Evolutionary conservation across 2,113 vertebrate species (phyloP).

Genomic region (Triplophysa dalaica): DNA sequence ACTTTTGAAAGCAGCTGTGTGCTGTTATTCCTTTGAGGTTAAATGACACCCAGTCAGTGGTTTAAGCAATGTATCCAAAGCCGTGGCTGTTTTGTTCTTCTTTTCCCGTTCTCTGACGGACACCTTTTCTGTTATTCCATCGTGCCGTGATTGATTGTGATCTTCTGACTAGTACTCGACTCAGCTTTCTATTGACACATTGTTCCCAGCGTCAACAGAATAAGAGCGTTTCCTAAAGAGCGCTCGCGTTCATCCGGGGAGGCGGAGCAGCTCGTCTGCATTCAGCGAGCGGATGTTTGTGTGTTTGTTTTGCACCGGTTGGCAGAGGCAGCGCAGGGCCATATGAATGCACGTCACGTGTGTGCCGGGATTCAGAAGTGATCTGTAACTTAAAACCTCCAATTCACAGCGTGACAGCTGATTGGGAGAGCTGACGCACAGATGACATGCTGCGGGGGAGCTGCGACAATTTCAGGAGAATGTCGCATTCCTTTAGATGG

Average conservation of each 20-base stretch:
- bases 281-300: constrained; percentile 56
- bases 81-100: constrained; percentile 17
- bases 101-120: constrained; percentile 4
- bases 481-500: constrained; percentile 1
- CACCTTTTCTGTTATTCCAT: constrained; percentile 2
- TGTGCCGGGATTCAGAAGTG: constrained; percentile 62
- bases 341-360: constrained; percentile 67
- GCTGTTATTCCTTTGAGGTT: neutral
- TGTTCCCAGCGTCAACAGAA: constrained; percentile 10
- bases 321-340: constrained; percentile 59
- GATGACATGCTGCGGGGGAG: constrained; percentile 55
- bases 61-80: constrained; percentile 2
- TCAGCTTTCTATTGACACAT: constrained; percentile 23
- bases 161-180: constrained; percentile 19
- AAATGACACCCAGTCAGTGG: neutral
- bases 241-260: neutral
- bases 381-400: constrained; percentile 66
- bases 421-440: constrained; percentile 54
- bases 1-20: neutral
- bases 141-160: constrained; percentile 28
- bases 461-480: constrained; percentile 13
- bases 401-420: constrained; percentile 65
- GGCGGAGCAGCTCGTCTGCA: neutral
- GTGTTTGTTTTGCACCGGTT: constrained; percentile 60
- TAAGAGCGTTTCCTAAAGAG: constrained; percentile 1